phyloP scores from a whole-genome alignment of 2,888 invertebrate genomes.

The Diadegma fenestrale region DNA sequence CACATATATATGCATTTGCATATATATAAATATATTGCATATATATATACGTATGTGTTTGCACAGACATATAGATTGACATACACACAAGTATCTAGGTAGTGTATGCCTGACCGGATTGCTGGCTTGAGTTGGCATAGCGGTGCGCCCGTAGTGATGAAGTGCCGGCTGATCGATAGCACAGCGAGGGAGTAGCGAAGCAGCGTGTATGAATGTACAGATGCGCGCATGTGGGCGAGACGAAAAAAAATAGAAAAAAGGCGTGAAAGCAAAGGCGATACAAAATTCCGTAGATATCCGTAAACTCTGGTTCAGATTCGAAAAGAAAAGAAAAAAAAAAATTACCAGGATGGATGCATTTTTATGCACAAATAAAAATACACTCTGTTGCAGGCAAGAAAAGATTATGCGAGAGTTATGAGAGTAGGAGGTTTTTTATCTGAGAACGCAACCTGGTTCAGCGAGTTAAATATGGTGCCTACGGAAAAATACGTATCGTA shows the following conservation, averaged over 20 bases:
- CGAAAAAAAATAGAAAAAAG: constrained; percentile 58
- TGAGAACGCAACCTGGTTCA: not conserved
- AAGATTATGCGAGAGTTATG: constrained; percentile 26
- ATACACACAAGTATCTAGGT: constrained; percentile 16
- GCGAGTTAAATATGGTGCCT: not conserved
- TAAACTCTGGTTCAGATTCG: constrained; percentile 32
- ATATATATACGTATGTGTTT: not conserved
- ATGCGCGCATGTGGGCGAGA: constrained; percentile 36
- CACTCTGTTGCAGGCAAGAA: not conserved
- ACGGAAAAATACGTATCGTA: not conserved
- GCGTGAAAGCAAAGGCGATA: constrained; percentile 25
- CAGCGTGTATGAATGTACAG: constrained; percentile 18
- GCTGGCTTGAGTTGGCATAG: constrained; percentile 64
- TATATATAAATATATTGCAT: too few relatives aligned
- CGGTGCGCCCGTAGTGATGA: constrained; percentile 73
- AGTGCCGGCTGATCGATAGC: constrained; percentile 75
- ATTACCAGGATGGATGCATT: constrained; percentile 3
- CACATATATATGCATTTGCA: too few relatives aligned
- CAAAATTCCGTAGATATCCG: constrained; percentile 46
- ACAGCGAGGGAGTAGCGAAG: constrained; percentile 65
- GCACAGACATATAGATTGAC: not conserved
- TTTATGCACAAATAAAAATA: constrained; percentile 2
- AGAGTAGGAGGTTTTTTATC: constrained; percentile 4
- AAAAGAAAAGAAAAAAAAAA: constrained; percentile 40
- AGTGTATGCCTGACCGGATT: constrained; percentile 50